These are phyloP conservation scores for Drosophila fuyamai DNA, from an alignment of 1,140 invertebrate genomes.

Conservation along the genomic window DNA sequence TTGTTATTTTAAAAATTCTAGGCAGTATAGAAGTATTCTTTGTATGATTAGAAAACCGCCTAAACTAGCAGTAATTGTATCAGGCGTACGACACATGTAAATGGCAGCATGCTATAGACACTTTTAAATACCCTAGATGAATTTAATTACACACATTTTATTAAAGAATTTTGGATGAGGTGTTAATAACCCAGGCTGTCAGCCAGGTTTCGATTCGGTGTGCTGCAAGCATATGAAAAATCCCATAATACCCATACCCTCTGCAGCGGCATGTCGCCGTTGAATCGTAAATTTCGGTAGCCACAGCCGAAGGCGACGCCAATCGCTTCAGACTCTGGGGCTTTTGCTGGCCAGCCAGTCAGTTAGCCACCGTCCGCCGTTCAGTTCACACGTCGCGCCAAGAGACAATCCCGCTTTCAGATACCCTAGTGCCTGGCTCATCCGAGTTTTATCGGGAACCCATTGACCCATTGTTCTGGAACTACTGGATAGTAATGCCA, in stretches of 20 bases:
- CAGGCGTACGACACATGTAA: neutral
- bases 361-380: constrained; percentile 18
- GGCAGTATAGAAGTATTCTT: no score
- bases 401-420: neutral
- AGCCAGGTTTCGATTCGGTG: constrained; percentile 1
- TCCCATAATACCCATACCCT: constrained; percentile 17
- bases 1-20: no score
- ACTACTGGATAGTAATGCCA: constrained; percentile 36
- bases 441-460: constrained; percentile 15
- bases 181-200: neutral
- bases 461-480: constrained; percentile 23
- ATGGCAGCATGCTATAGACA: neutral
- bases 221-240: constrained; percentile 11
- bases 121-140: neutral
- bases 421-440: constrained; percentile 2
- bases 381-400: constrained; percentile 27
- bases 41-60: neutral
- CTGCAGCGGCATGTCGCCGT: constrained; percentile 5
- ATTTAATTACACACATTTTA: neutral
- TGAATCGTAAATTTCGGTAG: constrained; percentile 22
- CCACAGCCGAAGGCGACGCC: constrained; percentile 24
- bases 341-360: constrained; percentile 17
- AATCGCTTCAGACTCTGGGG: constrained; percentile 21
- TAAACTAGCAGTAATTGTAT: neutral
- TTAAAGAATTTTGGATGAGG: neutral